Base-by-base conservation (phyloP, 2,888 invertebrate genomes). In the Caradrina kadenii region DNA sequence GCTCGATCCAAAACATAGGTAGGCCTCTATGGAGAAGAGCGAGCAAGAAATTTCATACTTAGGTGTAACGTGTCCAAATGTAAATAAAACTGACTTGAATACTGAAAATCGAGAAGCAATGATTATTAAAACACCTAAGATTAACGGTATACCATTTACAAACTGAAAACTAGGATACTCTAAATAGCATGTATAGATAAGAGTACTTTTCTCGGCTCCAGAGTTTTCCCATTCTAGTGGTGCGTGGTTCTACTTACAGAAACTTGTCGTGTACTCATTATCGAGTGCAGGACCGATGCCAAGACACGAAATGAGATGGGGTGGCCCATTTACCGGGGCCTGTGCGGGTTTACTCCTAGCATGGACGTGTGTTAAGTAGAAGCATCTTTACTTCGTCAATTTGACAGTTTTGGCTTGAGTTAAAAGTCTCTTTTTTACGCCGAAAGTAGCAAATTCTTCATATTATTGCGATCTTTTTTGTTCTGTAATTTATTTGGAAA, bases 251-350 rank as follows among this genome's bases (percentile, higher is more conserved):
- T 58, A 58, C 49, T 81, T 68, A 68, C 58, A 22, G 42, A 80
- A 73, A 77, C 73, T 76, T 54, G 65, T 76, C 80, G 75, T 76
- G 75, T 56, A 53, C 74, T 76, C 74, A 76, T 76, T 70, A 80
- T 60, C 52, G 63, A 64, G 69, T 75, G 80, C 45, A 75, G 52
- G 63, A 56, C 76, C 63, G 76, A 58, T 76, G 79, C 79, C 79
- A 76, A 78, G 75, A 67, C 79, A 76, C 74, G 79, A 22, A 79
- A 73, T 79, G 67, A 74, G 62, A 54, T 59, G 67, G 73, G 73
- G 73, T 72, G 73, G 35, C 78, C 74, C 45, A 74, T 74, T 78
- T 74, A 78, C 58, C 21, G 49, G 17, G 35, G n/a, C 17, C 35
- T 52, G 17, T 39, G 55, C 50, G 26, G 22, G 58, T 17, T 7